Evolutionary conservation across 2,113 vertebrate species (phyloP).

Genomic region (Planiliza haematocheilus): DNA sequence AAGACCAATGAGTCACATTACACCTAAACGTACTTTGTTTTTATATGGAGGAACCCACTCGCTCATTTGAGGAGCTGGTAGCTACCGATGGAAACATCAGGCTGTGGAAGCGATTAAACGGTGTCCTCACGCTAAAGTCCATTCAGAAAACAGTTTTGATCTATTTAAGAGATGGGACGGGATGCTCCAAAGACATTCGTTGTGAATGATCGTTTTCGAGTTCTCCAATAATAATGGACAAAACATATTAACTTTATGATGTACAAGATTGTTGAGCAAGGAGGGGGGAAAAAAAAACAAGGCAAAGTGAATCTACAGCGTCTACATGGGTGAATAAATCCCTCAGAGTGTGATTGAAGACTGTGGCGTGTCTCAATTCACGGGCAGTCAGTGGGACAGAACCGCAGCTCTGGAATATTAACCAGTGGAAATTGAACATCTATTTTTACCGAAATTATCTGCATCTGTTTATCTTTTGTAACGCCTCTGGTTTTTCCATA

Average conservation of each 20-base stretch:
- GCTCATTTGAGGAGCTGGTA: background rate
- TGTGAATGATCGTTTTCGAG: background rate
- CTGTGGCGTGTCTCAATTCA: constrained; percentile 24
- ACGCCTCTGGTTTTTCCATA: constrained; percentile 39
- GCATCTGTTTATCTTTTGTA: constrained; percentile 34
- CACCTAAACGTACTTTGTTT: too few species aligned
- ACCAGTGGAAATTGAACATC: constrained; percentile 60
- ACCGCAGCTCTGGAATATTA: constrained; percentile 33
- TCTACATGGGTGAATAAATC: background rate
- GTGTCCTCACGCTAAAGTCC: background rate
- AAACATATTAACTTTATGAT: background rate
- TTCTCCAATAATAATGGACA: background rate
- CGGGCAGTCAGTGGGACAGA: constrained; percentile 26
- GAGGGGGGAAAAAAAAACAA: background rate
- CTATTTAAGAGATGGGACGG: constrained; percentile 4
- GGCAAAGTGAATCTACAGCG: background rate
- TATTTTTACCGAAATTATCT: constrained; percentile 69
- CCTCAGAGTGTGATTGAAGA: constrained; percentile 3
- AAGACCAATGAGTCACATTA: too few species aligned
- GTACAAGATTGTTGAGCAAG: background rate
- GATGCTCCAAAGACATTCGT: background rate
- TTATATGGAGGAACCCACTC: too few species aligned
- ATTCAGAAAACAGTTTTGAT: constrained; percentile 28
- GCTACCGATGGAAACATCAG: too few species aligned
- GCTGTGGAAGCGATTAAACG: constrained; percentile 8